Evolutionary conservation across 2,113 vertebrate genomes (phyloP), one percentile per base, ranked within the genome.

Genomic region (Machaerirhynchus nigripectus): DNA sequence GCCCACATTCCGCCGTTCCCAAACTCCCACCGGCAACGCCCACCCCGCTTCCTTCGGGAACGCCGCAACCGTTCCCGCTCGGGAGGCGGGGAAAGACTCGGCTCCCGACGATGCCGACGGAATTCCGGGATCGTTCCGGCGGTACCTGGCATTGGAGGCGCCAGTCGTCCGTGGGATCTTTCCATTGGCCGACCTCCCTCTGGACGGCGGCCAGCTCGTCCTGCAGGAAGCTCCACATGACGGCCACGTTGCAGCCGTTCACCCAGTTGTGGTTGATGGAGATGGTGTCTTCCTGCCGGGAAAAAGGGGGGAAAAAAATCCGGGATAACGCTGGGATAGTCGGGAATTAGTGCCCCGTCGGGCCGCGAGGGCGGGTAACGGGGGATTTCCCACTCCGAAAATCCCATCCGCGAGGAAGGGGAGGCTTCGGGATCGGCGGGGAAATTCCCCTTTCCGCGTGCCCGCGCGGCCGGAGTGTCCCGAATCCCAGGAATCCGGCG

Each of bases 181-280:
- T 98, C 99, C 99, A 99, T 24, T 99, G 98, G 2, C 93, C 71
- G 61, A 99, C 98, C 90, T 99, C 99, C 73, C 96, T 96, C 81
- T 99, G 99, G 11, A 99, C 99, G 0, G 98, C 98, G 1, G 91
- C 96, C 26, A 99, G 97, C 90, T 99, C 99, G 18, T 96, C 98
- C 95, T 99, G 99, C 46, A 99, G 98, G 95, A 99, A 99, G 95
- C 97, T 87, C 99, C 99, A 99, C 99, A 99, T 99, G 47, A 98
- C 96, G 81, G 99, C 98, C 93, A 99, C 91, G 37, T 99, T 99
- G 96, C 98, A 99, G 91, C 99, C 99, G 4, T 99, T 99, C 59
- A 99, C 92, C 99, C 99, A 99, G 97, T 99, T 99, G 97, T 99
- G 99, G 97, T 99, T 99, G 87, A 99, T 98, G 70, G 99, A 99